phyloP scores from a whole-genome alignment of 2,113 vertebrate species.

The Esox niger region DNA sequence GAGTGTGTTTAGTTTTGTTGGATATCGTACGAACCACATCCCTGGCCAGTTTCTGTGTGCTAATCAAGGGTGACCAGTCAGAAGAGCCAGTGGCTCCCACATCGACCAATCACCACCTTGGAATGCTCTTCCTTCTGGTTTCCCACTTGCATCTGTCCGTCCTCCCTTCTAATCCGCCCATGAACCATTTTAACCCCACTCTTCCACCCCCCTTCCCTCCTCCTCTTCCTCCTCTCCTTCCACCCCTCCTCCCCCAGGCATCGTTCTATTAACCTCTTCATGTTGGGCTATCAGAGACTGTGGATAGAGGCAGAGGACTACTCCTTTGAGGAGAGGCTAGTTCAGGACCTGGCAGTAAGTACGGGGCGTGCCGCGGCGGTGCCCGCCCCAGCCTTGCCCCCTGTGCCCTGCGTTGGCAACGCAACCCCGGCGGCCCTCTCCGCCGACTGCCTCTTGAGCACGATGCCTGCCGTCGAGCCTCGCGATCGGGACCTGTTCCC shows the following conservation, averaged over 20 bases:
- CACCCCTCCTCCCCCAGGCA: conserved; percentile 91
- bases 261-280: conserved; percentile 99
- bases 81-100: conserved; percentile 82
- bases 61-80: conserved; percentile 86
- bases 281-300: conserved; percentile 98
- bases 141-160: conserved; percentile 37
- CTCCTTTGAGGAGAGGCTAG: conserved; percentile 99
- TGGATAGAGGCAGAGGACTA: conserved; percentile 99
- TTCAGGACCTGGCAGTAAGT: conserved; percentile 99
- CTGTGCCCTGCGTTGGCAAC: conserved; percentile 74
- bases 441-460: conserved; percentile 73
- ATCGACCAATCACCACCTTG: conserved; percentile 86
- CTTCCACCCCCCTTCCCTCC: conserved; percentile 41
- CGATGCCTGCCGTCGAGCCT: conserved; percentile 60
- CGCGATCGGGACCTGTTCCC: conserved; percentile 15
- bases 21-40: conserved; percentile 5
- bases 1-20: not conserved
- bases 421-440: conserved; percentile 58
- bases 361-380: conserved; percentile 64
- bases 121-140: conserved; percentile 61
- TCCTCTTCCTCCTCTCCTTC: conserved; percentile 70
- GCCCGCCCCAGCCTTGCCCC: conserved; percentile 44
- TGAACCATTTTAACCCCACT: conserved; percentile 10
- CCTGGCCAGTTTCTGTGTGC: conserved; percentile 20
- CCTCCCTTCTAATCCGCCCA: conserved; percentile 55